A percentile compares a stretch with the other conserved stretches of the same genome.
Conservation (phyloP, 2,888 invertebrate species). For the Ctenicera cuprea region DNA sequence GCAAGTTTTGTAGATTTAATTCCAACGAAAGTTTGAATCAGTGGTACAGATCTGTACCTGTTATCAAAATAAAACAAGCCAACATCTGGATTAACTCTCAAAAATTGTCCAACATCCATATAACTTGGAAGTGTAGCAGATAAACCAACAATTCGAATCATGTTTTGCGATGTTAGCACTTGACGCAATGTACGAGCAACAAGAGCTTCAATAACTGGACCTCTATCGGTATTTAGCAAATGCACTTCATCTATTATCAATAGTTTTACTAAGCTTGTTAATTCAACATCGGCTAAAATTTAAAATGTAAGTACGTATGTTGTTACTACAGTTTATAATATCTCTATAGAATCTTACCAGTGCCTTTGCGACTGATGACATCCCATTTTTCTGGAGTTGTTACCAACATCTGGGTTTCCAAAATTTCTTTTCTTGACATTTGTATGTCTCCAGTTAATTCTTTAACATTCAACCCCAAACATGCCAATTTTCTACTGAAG, state of each 20-base stretch:
- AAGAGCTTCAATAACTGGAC: constrained; percentile 97
- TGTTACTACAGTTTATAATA: not conserved
- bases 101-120: constrained; percentile 94
- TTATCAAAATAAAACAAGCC: constrained; percentile 97
- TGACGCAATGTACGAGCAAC: constrained; percentile 82
- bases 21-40: constrained; percentile 90
- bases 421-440: constrained; percentile 93
- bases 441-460: constrained; percentile 99
- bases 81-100: constrained; percentile 93
- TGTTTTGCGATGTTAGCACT: constrained; percentile 88
- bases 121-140: constrained; percentile 99
- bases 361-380: constrained; percentile 96
- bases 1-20: constrained; percentile 64
- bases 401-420: constrained; percentile 97
- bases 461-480: constrained; percentile 87
- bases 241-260: constrained; percentile 98
- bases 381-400: constrained; percentile 99
- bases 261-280: constrained; percentile 92
- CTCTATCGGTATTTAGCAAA: constrained; percentile 96
- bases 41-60: constrained; percentile 95
- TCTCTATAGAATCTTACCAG: constrained; percentile 75
- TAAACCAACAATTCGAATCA: constrained; percentile 97
- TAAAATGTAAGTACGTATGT: constrained; percentile 22
- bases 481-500: constrained; percentile 87
- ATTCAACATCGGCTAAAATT: constrained; percentile 85